Conservation (phyloP, 2,797 vertebrate genomes). For the Malurus leucopterus region DNA sequence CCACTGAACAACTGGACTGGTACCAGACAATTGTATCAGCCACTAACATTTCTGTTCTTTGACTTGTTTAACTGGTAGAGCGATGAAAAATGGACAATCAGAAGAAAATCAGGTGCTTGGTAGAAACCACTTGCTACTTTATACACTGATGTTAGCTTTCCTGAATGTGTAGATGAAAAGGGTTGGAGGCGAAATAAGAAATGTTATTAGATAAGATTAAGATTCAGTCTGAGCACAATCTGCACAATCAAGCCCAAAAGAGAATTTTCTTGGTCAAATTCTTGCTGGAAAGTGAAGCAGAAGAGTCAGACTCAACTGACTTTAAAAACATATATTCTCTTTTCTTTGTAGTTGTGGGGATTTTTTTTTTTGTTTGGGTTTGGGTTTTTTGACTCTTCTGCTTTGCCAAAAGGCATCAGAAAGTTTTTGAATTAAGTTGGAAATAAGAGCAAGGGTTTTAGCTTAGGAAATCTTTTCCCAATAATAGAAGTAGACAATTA, state of each 20-base stretch:
- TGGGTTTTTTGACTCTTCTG: neutral
- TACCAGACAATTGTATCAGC: neutral
- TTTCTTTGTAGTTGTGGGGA: neutral
- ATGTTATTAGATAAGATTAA: neutral
- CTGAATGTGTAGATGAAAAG: neutral
- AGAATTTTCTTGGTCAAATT: neutral
- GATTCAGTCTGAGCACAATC: neutral
- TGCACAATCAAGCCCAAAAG: neutral
- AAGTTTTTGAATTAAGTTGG: neutral
- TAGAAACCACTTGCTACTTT: neutral
- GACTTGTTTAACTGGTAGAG: neutral
- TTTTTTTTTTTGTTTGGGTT: neutral
- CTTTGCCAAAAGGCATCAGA: neutral
- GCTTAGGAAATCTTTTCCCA: neutral
- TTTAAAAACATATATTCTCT: neutral
- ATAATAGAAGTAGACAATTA: neutral
- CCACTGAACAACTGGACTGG: neutral
- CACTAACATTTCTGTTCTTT: neutral
- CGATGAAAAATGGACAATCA: neutral
- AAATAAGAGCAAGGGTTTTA: neutral
- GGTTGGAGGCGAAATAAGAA: neutral
- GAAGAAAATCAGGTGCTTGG: neutral
- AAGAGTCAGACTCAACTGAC: neutral
- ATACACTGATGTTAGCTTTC: neutral
- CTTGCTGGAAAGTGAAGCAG: neutral